Evolutionary conservation across 2,888 invertebrate species (phyloP), one percentile per base, ranked within the genome.

Genomic region (Nemotelus pantherinus): DNA sequence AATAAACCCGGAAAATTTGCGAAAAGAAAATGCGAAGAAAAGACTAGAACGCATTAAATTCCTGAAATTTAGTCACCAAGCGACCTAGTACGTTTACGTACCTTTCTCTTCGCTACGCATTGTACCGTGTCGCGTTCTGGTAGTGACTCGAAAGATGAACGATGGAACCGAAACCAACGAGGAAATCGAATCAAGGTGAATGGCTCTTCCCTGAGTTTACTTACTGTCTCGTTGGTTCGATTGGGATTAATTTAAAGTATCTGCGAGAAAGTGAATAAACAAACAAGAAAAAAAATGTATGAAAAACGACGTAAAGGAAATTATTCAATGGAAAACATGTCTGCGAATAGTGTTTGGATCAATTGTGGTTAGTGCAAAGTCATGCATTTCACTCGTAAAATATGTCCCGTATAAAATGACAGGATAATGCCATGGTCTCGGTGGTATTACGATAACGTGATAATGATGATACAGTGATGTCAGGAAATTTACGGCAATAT

Each of bases 131-230:
- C 47, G 39, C 25, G 9, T n/a, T n/a, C 58, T 25, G 25, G 58
- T n/a, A 9, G 4, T 4, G 10, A 25, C 9, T 4, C 60, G 3
- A 60, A 7, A 43, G 50, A 50, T 60, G 41, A 7, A 43, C 25
- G 60, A 4, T 60, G n/a, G 39, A 10, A 4, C 41, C 7, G 58
- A 58, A 60, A 39, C 60, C 60, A 4, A 57, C 25, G 25, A 25
- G 25, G 25, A 74, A 74, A 74, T 74, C 74, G 74, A 74, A 63
- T 74, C 60, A 60, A 74, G 63, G 74, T 74, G 74, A 74, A 74
- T 74, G 74, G 74, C 60, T 74, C 25, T 25, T 74, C 48, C 74
- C 39, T 41, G 63, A 74, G 74, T 74, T 25, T 63, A 60, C 60
- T 74, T 74, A 74, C 47, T 50, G 60, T 60, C 63, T 60, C 48